Conservation (phyloP, 2,113 vertebrate species). For the Gnathonemus longibarbis region DNA sequence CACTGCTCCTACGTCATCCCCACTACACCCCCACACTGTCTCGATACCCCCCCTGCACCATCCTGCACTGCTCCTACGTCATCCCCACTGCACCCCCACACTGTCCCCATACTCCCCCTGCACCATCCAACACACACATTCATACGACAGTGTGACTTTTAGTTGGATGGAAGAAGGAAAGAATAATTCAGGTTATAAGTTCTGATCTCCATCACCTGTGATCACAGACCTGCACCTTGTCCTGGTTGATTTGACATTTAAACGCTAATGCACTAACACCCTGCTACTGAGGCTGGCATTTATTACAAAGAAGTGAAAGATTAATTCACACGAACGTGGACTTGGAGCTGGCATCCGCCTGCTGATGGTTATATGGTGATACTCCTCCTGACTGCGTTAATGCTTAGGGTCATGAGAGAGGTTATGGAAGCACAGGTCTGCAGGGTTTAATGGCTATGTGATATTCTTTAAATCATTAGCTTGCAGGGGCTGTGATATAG, state of each 20-base stretch:
- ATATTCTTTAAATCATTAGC: conserved; percentile 29
- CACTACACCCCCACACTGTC: too few relatives aligned
- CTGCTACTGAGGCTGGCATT: background rate
- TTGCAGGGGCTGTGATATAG: background rate
- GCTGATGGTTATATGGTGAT: background rate
- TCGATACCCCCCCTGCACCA: too few relatives aligned
- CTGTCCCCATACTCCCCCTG: too few relatives aligned
- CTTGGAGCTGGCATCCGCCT: background rate
- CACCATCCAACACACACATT: background rate
- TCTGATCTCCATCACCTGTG: background rate
- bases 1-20: background rate
- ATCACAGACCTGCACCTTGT: background rate
- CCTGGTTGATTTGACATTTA: background rate
- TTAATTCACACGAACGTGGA: background rate
- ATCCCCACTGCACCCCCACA: background rate
- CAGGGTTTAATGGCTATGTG: conserved; percentile 18
- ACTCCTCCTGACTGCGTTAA: background rate
- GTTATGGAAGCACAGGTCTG: background rate
- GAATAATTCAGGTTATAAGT: background rate
- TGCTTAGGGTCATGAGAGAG: conserved; percentile 1
- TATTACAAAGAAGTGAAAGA: background rate
- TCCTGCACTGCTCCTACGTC: background rate
- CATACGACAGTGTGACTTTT: background rate
- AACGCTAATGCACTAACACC: background rate
- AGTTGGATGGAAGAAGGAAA: background rate